Evolutionary conservation across 1,140 invertebrate species (phyloP).

Genomic region (Cheumatopsyche charites): DNA sequence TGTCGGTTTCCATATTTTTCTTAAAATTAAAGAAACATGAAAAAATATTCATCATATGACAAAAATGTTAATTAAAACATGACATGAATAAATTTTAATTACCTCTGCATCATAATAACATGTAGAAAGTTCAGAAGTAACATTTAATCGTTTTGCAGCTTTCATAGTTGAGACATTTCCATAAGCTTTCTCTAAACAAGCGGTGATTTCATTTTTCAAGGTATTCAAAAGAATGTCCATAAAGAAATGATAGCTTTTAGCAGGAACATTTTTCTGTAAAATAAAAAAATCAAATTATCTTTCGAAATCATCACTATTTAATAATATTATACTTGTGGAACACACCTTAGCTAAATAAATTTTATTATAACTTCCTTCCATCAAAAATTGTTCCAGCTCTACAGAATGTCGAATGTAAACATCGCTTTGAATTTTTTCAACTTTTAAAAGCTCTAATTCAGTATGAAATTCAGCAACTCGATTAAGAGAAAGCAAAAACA

Average conservation of each 20-base stretch:
- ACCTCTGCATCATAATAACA: constrained; percentile 31
- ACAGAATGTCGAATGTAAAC: constrained; percentile 95
- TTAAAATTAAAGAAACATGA: constrained; percentile 26
- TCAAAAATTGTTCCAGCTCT: constrained; percentile 96
- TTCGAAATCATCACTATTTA: not conserved
- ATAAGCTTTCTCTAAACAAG: constrained; percentile 96
- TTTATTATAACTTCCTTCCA: constrained; percentile 99
- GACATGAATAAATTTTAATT: not conserved
- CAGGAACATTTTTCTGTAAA: constrained; percentile 90
- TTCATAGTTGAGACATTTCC: constrained; percentile 87
- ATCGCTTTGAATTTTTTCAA: constrained; percentile 91
- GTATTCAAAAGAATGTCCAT: constrained; percentile 97
- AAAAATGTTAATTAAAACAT: not conserved
- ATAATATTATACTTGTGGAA: not conserved
- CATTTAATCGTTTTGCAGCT: constrained; percentile 88
- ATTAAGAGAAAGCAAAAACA: constrained; percentile 96
- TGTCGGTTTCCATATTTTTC: constrained; percentile 37
- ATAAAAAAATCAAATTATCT: constrained; percentile 53
- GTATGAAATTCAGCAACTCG: constrained; percentile 98
- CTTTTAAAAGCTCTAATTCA: constrained; percentile 92
- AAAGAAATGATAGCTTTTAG: constrained; percentile 94
- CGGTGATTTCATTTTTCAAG: constrained; percentile 94
- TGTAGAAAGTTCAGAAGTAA: constrained; percentile 54
- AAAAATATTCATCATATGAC: not conserved
- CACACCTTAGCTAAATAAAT: constrained; percentile 65